Evolutionary conservation across 2,888 invertebrate species (phyloP).

Genomic region (Ormyrus rosae): DNA sequence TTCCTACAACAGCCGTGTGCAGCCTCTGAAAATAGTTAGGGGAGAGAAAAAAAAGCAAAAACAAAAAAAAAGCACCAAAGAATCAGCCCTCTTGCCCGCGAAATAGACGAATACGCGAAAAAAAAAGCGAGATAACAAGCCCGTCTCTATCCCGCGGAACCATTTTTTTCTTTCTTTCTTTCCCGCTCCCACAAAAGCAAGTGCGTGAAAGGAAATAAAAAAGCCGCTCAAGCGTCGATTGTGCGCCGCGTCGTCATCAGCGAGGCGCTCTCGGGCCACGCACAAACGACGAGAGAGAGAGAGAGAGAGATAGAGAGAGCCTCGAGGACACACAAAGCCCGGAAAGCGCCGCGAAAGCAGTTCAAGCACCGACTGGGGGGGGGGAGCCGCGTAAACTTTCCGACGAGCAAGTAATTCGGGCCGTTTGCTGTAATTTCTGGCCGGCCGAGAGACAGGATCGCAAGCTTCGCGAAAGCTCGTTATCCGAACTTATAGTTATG

Average conservation of each 20-base stretch:
- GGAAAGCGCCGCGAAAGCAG: constrained; percentile 29
- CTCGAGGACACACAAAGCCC: not conserved
- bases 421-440: constrained; percentile 24
- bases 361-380: not conserved
- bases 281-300: not conserved
- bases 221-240: not conserved
- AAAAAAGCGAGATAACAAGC: constrained; percentile 14
- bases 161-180: no score
- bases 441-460: constrained; percentile 1
- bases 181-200: not conserved
- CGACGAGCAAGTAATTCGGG: constrained; percentile 26
- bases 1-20: no score
- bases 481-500: constrained; percentile 1
- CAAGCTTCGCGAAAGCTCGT: constrained; percentile 19
- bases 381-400: constrained; percentile 9
- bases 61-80: not conserved
- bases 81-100: no score
- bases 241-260: not conserved
- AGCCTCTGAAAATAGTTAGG: no score
- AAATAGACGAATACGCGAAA: constrained; percentile 2
- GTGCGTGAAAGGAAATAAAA: not conserved
- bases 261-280: not conserved
- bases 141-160: not conserved
- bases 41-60: not conserved
- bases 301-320: no score